Evolutionary conservation across 2,888 invertebrate species (phyloP), one percentile per base, ranked within the genome.

Genomic region (Graphium colonna): DNA sequence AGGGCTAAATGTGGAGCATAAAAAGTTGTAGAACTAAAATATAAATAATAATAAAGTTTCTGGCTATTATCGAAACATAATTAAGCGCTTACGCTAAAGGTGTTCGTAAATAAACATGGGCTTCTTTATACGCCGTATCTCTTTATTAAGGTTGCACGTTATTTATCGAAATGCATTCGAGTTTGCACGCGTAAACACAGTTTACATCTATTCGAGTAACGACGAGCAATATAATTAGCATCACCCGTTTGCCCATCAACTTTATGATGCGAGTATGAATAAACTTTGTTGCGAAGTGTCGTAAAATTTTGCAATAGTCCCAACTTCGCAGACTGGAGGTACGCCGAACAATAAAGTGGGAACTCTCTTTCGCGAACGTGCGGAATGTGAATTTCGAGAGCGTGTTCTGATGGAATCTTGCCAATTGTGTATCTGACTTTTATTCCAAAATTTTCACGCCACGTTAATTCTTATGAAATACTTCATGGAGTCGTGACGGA

Each of bases 301-400:
- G 53, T 66, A 60, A 66, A 64, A 63, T 64, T 57, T 21, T 46
- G 36, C 28, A 53, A 57, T 59, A 52, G 43, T 21, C 48, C 52
- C 33, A 68, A 67, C 63, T 69, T 69, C 13, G 54, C 65, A 68
- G 69, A 68, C 69, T 53, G 39, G 21, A 60, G 60, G 55, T 60
- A 57, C 54, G 40, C 54, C 48, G 41, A 49, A 57, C 52, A 57
- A 59, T 58, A 57, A 61, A 12, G 36, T 36, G 36, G 12, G 12
- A 36, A 36, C 12, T 36, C 9, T 53, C 56, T 38, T 56, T 55
- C 41, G 46, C 56, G 50, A 51, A 41, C 15, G 41, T 28, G 44
- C 9, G 49, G 38, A 57, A 55, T 56, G 55, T n/a, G n/a, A n/a
- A n/a, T 43, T 52, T 52, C 42, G 51, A 51, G 51, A 52, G 33